These are phyloP conservation scores for Grallaria varia DNA, from an alignment of 2,113 vertebrate genomes.

Conservation along the genomic window DNA sequence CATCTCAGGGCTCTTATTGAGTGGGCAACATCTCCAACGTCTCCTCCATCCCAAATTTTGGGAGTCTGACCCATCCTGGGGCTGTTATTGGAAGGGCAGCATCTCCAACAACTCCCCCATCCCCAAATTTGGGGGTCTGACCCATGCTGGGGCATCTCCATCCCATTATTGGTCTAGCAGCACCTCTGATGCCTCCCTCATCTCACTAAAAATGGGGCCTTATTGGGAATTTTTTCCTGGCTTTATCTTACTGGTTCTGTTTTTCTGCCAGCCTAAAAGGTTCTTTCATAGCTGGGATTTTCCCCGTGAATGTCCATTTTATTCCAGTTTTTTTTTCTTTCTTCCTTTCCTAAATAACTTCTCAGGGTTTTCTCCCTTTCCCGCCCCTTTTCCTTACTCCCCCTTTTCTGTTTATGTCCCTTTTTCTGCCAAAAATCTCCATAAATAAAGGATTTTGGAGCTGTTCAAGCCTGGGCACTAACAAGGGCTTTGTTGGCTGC, in stretches of 20 bases:
- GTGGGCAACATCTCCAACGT: background rate
- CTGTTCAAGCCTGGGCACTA: background rate
- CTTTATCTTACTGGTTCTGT: constrained; percentile 43
- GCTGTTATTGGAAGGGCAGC: background rate
- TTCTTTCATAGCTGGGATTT: constrained; percentile 49
- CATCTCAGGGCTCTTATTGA: too few species aligned
- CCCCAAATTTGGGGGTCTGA: background rate
- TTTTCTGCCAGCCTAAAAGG: constrained; percentile 14
- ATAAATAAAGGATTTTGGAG: constrained; percentile 5
- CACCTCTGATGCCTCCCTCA: background rate
- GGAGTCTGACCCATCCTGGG: background rate
- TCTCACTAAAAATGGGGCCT: background rate
- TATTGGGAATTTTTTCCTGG: constrained; percentile 16
- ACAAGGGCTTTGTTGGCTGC: constrained; percentile 21
- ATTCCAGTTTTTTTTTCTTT: background rate
- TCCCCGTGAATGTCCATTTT: constrained; percentile 44
- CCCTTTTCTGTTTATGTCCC: background rate
- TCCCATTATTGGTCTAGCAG: background rate
- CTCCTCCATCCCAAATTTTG: too few species aligned
- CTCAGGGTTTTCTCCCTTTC: constrained; percentile 13
- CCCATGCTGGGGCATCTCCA: background rate
- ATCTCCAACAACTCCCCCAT: background rate
- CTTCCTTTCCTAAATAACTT: constrained; percentile 30
- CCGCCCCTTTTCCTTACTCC: background rate
- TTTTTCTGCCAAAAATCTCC: background rate